Base-by-base conservation (phyloP, 2,797 vertebrate species). In the Myripristis jacobus region DNA sequence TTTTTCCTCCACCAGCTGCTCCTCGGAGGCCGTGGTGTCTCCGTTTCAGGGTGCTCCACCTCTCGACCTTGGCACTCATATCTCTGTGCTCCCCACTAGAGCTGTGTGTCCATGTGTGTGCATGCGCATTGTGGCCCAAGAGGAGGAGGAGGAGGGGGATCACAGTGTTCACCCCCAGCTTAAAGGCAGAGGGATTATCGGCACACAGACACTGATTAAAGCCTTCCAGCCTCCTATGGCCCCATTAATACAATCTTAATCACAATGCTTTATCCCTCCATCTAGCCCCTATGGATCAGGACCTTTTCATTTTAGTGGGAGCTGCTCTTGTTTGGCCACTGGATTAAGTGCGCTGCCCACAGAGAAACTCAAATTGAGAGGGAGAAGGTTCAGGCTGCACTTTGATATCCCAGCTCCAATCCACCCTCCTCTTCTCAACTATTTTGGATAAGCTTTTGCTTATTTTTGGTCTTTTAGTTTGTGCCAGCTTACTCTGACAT, bases 201-300 rank as follows among this genome's bases (percentile, higher is more conserved):
- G 85, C 88, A 87, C 90, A 87, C 93, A 94, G 92, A 93, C 91
- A 93, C 94, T 94, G 94, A 95, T 95, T 94, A 95, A 95, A 95
- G 91, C 93, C 88, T 93, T 94, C 94, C 93, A 94, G 89, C 88
- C 90, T 94, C 90, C 93, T 91, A 91, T 94, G 93, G 93, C 92
- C 91, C 92, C 91, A 94, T 94, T 94, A 94, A 94, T 94, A 92
- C 93, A 92, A 92, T 94, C 92, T 94, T 95, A 95, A 94, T 94
- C 93, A 94, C 93, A 93, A 92, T 91, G 92, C 91, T 94, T 94
- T 92, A 94, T 94, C 93, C 93, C 87, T 90, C 81, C 82, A 90
- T 92, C 92, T 73, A 82, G 79, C 89, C 91, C 91, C 92, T 90
- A 87, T 89, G 90, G 92, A 91, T 93, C 89, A 92, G 87, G 89